Base-by-base conservation (phyloP, 2,113 vertebrate genomes). In the Cryptomyrus ogoouensis region DNA sequence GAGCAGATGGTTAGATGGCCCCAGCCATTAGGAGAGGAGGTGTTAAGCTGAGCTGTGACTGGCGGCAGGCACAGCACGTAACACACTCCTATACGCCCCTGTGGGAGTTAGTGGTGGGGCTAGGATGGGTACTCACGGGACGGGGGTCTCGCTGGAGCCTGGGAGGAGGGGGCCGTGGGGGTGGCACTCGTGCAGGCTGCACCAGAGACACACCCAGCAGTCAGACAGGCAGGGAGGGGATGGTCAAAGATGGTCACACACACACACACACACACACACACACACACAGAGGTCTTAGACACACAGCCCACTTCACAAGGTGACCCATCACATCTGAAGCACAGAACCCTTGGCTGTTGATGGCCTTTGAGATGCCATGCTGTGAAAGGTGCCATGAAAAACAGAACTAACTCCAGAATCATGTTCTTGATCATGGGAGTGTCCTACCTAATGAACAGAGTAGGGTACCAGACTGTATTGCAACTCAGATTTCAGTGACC, bases 101-200 rank as follows among this genome's bases (percentile, higher is more conserved):
- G 27, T 35, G 70, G 58, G n/a, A 24, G 53, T 77, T 74, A 52
- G 58, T 27, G 66, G 9, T 42, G 87, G 87, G 56, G 84, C 46
- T 46, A 27, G 66, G 44, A 83, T 94, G 27, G 49, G 95, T 97
- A 97, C 97, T 97, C 97, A 97, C 97, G 92, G 97, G 97, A 94
- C 94, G 95, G 77, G 92, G 91, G 21, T 92, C 94, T 88, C 96
- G 96, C 90, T 97, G 96, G 91, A 97, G 96, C 96, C 95, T 96
- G 94, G 97, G 96, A 94, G 96, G 96, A 66, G 95, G 96, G 5
- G 95, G 97, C 90, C 96, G 96, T 19, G 95, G 94, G 5, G 96
- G 96, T 84, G 92, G 95, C 88, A 93, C 90, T 94, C 95, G 96
- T 92, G 95, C 95, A 91, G 94, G 96, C 96, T 95, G 96, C 91